Evolutionary conservation across 2,797 vertebrate species (phyloP).

Genomic region (Aeoliscus strigatus): DNA sequence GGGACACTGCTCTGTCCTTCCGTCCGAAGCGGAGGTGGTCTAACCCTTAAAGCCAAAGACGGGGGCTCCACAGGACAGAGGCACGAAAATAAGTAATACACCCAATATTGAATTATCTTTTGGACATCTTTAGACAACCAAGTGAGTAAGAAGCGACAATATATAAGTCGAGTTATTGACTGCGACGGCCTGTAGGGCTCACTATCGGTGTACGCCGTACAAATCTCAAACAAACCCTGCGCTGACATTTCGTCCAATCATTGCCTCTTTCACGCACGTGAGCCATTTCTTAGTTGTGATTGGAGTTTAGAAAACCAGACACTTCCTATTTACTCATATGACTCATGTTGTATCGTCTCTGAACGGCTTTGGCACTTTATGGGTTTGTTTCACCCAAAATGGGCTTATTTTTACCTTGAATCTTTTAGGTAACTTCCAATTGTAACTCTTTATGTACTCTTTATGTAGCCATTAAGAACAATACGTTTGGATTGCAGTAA

Average conservation of each 20-base stretch:
- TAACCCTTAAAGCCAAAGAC: neutral
- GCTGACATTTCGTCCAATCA: conserved; percentile 10
- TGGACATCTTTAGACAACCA: too few relatives aligned
- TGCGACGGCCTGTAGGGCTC: too few relatives aligned
- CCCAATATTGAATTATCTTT: too few relatives aligned
- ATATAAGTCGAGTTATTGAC: too few relatives aligned
- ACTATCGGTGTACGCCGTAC: conserved; percentile 6
- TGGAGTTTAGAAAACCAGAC: conserved; percentile 17
- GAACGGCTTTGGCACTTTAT: conserved; percentile 17
- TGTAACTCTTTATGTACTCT: too few relatives aligned
- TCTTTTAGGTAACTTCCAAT: too few relatives aligned
- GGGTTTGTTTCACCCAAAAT: neutral
- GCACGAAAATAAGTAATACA: neutral
- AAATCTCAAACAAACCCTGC: accelerated
- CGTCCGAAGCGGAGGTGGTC: conserved; percentile 3
- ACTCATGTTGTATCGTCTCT: conserved; percentile 19
- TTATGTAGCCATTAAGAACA: too few relatives aligned
- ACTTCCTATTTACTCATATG: conserved; percentile 61
- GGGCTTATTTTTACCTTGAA: conserved; percentile 1
- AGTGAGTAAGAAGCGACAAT: too few relatives aligned
- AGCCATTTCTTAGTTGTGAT: neutral
- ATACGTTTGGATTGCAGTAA: too few relatives aligned
- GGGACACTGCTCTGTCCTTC: neutral
- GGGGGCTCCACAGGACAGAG: accelerated
- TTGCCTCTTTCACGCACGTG: conserved; percentile 16